Evolutionary conservation across 2,797 vertebrate species (phyloP).

Genomic region (Tragopan temminckii): DNA sequence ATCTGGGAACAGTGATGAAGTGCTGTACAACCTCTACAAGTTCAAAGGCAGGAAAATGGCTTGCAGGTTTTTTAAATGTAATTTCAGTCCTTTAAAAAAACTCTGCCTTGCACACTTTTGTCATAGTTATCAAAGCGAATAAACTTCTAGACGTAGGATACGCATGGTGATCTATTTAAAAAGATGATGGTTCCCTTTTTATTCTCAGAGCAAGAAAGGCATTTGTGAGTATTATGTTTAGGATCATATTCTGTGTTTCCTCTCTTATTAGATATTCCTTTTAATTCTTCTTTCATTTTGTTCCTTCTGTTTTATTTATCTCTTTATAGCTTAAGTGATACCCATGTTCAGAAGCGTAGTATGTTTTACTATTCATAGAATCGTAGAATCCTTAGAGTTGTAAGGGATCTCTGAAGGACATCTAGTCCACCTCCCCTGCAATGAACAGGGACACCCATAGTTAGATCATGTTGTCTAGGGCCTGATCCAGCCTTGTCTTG

Average conservation of each 20-base stretch:
- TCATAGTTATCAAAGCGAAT: neutral
- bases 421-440: no score
- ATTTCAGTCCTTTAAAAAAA: neutral
- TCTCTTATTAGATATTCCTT: neutral
- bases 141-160: neutral
- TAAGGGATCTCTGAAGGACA: no score
- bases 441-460: no score
- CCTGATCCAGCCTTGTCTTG: no score
- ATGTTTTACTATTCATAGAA: neutral
- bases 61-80: neutral
- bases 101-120: neutral
- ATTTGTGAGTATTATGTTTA: neutral
- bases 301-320: neutral
- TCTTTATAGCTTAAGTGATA: neutral
- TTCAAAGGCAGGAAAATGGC: neutral
- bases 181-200: neutral
- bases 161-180: neutral
- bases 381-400: no score
- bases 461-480: no score
- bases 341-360: neutral
- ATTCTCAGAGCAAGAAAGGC: neutral
- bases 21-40: neutral
- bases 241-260: neutral
- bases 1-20: neutral
- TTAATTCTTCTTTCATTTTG: neutral